Evolutionary conservation across 2,888 invertebrate genomes (phyloP), one percentile per base, ranked within the genome.

Genomic region (Latheticus oryzae): DNA sequence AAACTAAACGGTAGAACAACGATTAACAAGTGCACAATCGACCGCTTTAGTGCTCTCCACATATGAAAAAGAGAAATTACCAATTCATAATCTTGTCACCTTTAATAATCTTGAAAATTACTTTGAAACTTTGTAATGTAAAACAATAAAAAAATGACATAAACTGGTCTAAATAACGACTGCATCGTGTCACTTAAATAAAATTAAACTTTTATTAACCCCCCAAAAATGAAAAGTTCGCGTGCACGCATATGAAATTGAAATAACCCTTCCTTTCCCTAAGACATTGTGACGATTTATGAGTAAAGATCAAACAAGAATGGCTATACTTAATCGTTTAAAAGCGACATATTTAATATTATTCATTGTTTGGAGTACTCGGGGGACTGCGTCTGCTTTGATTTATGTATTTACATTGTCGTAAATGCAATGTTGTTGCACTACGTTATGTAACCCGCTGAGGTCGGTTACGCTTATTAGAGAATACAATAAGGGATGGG

Each of bases 351-450:
- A 35, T 45, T 54, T 35, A 64, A 56, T 55, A 42, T 37, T 56
- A 55, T 66, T 64, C 55, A 65, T 67, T 69, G 68, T 71, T 65
- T 50, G 62, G 56, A 30, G 61, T 64, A 58, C 70, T 61, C 68
- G 26, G 9, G 69, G 68, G 69, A 66, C 37, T 43, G 37, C 52
- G 51, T 63, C 28, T 48, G 43, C 28, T 58, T 32, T 67, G 68
- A 72, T 71, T 72, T 71, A 72, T 72, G 62, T 70, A 64, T 70
- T 70, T 71, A 64, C 66, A 63, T 64, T 65, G 61, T 57, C 57
- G 60, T 53, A 59, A 61, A 63, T 62, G 43, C 54, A 48, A 33
- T 57, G 55, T 59, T 38, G 40, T 30, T 52, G 45, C 51, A 50
- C 37, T 24, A 28, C 11, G 26, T 56, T 56, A 48, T 24, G 51